phyloP scores from a whole-genome alignment of 2,113 vertebrate species.

The Lycaon pictus region DNA sequence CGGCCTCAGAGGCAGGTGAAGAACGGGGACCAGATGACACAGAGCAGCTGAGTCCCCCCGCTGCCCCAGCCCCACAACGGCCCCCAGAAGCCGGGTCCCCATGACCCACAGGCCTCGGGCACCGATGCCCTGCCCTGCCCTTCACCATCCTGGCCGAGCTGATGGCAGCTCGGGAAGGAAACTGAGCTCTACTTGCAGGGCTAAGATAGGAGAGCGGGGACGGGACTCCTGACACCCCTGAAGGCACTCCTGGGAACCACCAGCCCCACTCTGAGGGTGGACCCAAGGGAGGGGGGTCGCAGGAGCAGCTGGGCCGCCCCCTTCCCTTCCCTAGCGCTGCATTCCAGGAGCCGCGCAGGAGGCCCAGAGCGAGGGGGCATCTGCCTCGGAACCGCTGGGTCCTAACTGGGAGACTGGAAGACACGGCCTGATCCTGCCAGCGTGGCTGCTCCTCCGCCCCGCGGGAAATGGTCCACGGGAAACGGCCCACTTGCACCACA shows the following conservation, averaged over 20 bases:
- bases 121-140: not conserved
- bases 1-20: not conserved
- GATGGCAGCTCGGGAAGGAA: not conserved
- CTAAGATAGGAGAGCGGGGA: not conserved
- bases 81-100: not conserved
- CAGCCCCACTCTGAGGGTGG: not conserved
- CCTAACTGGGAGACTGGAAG: not conserved
- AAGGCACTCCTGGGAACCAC: not conserved
- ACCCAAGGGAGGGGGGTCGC: not conserved
- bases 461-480: not conserved
- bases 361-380: not conserved
- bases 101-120: not conserved
- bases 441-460: not conserved
- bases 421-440: rapidly evolving
- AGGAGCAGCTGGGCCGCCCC: not conserved
- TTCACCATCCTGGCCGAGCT: not conserved
- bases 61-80: not conserved
- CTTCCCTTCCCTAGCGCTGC: not conserved
- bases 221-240: not conserved
- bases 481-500: no score
- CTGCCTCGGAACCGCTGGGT: not conserved
- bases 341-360: not conserved
- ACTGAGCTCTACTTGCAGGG: not conserved
- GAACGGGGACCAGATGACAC: not conserved
- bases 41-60: not conserved